These are phyloP conservation scores for Quadroppia sp. DNA, from an alignment of 2,888 invertebrate genomes.

Conservation along the genomic window DNA sequence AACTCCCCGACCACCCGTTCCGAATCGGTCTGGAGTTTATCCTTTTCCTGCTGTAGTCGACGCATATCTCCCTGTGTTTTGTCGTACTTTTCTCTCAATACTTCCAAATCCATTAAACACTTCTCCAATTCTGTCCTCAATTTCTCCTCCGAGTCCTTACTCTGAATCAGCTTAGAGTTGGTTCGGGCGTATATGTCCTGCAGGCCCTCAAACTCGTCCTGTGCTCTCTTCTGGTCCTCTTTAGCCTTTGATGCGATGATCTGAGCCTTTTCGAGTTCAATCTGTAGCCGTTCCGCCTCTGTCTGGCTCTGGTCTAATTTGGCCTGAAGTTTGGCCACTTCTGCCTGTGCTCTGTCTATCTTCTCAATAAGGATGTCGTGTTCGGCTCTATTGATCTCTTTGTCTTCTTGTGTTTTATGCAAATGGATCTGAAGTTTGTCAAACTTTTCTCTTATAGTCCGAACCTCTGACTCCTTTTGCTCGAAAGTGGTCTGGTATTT, in stretches of 20 bases:
- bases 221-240: constrained; percentile 77
- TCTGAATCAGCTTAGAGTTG: constrained; percentile 73
- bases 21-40: constrained; percentile 51
- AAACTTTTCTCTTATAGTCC: constrained; percentile 80
- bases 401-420: constrained; percentile 79
- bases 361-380: constrained; percentile 87
- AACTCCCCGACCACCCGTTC: constrained; percentile 61
- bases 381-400: constrained; percentile 81
- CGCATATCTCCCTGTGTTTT: constrained; percentile 79
- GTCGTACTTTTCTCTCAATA: constrained; percentile 81
- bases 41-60: constrained; percentile 57
- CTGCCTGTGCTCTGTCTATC: constrained; percentile 69
- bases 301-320: constrained; percentile 81
- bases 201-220: constrained; percentile 76
- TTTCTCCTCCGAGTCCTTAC: constrained; percentile 86
- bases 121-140: constrained; percentile 77
- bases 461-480: constrained; percentile 75
- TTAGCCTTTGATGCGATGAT: constrained; percentile 72
- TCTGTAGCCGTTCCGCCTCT: constrained; percentile 76
- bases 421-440: constrained; percentile 72
- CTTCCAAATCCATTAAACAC: constrained; percentile 72
- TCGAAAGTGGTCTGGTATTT: constrained; percentile 72
- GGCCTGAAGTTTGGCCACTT: constrained; percentile 80
- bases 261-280: constrained; percentile 79
- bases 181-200: constrained; percentile 86